Percentiles rank a stretch among this genome's conserved stretches.
These are phyloP conservation scores for Chionoecetes opilio DNA, from an alignment of 1,140 invertebrate genomes.

Conservation along the genomic window DNA sequence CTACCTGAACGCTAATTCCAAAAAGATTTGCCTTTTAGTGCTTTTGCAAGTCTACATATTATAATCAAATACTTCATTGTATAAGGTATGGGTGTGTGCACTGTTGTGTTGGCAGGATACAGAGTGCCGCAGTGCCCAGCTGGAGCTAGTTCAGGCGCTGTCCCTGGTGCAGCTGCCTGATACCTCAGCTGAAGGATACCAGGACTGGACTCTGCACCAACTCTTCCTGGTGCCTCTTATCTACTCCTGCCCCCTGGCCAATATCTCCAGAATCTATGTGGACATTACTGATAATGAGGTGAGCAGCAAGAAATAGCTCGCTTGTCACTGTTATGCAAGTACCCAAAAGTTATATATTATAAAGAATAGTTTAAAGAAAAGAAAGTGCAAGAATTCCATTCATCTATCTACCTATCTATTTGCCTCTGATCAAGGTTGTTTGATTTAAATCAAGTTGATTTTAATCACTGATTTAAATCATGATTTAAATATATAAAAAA, in stretches of 20 bases:
- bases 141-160: conserved; percentile 93
- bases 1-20: no score
- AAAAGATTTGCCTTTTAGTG: not conserved
- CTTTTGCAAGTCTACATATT: not conserved
- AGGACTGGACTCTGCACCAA: conserved; percentile 93
- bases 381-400: no score
- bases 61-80: not conserved
- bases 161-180: conserved; percentile 93
- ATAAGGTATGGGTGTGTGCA: not conserved
- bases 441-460: no score
- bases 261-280: conserved; percentile 91
- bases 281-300: conserved; percentile 88
- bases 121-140: conserved; percentile 87
- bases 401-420: no score
- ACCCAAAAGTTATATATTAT: no score
- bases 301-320: conserved; percentile 74
- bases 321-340: no score
- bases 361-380: no score
- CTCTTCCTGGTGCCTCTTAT: conserved; percentile 93
- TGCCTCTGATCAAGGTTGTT: no score
- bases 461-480: no score
- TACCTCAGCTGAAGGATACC: conserved; percentile 83
- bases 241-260: conserved; percentile 91
- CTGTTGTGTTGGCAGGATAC: conserved; percentile 83
- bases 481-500: no score